Evolutionary conservation across 2,797 vertebrate genomes (phyloP).

Genomic region (Fratercula arctica): DNA sequence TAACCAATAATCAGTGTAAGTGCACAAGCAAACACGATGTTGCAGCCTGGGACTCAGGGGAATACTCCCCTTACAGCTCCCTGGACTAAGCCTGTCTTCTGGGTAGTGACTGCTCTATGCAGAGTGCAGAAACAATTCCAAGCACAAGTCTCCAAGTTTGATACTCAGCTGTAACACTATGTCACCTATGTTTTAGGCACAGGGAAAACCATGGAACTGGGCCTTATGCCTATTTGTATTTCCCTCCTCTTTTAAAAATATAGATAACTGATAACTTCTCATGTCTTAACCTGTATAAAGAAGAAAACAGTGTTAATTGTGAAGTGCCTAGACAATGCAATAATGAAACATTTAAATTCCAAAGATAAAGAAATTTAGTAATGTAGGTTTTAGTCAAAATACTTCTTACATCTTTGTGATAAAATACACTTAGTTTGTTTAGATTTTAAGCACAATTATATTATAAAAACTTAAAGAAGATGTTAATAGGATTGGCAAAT

Average conservation of each 20-base stretch:
- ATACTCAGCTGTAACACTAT: background rate
- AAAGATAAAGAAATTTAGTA: background rate
- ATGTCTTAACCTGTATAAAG: background rate
- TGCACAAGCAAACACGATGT: background rate
- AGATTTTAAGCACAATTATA: background rate
- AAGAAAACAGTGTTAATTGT: background rate
- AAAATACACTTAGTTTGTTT: background rate
- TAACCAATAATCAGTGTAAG: background rate
- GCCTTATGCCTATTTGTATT: fast-evolving
- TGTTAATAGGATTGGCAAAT: background rate
- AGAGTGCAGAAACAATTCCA: background rate
- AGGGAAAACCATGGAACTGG: background rate
- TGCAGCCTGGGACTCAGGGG: background rate
- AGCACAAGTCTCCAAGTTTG: background rate
- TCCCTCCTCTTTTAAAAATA: background rate
- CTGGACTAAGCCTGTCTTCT: background rate
- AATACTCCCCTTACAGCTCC: background rate
- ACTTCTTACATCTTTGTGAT: background rate
- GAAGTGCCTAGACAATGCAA: background rate
- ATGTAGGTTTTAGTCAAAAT: background rate
- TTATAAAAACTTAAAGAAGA: background rate
- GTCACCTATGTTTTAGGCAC: background rate
- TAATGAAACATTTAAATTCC: background rate
- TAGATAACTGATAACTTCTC: background rate
- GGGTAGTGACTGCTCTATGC: background rate